Evolutionary conservation across 2,888 invertebrate species (phyloP).

Genomic region (Slavum lentiscoides): DNA sequence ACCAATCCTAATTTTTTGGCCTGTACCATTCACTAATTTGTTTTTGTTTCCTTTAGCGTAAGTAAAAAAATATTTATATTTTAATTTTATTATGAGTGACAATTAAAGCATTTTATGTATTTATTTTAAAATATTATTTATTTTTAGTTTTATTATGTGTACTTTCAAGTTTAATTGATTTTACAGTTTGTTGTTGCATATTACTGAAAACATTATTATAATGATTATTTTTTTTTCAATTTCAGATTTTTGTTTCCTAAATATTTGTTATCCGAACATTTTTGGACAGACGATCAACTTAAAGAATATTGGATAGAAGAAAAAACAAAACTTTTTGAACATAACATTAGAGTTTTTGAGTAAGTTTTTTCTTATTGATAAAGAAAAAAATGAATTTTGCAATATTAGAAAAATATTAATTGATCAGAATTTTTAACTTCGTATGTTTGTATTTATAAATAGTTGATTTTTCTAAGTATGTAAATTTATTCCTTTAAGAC

Average conservation of each 20-base stretch:
- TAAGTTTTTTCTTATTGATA: background rate
- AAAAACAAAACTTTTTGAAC: slow-evolving; percentile 29
- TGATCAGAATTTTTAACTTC: background rate
- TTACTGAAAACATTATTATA: background rate
- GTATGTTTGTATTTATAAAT: background rate
- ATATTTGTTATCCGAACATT: slow-evolving; percentile 49
- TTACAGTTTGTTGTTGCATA: background rate
- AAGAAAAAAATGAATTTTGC: background rate
- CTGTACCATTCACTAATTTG: slow-evolving; percentile 47
- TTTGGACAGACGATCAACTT: slow-evolving; percentile 44
- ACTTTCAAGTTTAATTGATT: background rate
- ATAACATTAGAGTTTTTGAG: slow-evolving; percentile 47
- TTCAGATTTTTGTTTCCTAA: slow-evolving; percentile 48
- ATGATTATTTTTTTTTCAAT: slow-evolving; percentile 5
- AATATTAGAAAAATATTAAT: background rate
- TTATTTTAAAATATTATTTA: background rate
- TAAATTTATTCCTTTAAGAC: slow-evolving; percentile 24
- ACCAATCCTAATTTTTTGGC: slow-evolving; percentile 45
- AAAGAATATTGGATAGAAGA: slow-evolving; percentile 42
- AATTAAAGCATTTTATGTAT: background rate
- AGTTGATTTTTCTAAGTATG: background rate
- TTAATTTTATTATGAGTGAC: background rate
- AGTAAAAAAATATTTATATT: slow-evolving; percentile 22
- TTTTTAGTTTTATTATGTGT: background rate
- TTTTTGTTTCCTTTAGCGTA: slow-evolving; percentile 47